Evolutionary conservation across 2,113 vertebrate species (phyloP).

Genomic region (Nannospalax galili): DNA sequence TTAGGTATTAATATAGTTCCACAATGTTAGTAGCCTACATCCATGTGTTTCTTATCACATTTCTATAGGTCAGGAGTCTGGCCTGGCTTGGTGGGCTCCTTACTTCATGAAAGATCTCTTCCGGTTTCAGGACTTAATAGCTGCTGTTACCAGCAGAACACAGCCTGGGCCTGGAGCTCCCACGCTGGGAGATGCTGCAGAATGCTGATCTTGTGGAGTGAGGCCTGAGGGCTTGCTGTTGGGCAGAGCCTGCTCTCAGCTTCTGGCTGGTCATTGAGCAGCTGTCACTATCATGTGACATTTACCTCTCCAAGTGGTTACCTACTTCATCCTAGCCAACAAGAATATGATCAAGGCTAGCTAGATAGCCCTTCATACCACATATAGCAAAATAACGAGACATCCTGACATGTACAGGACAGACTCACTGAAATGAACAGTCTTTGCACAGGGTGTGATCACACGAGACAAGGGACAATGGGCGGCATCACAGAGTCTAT

Average conservation of each 20-base stretch:
- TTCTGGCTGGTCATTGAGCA: neutral
- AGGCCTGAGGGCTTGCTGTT: neutral
- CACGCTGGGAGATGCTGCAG: neutral
- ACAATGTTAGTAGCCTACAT: no score
- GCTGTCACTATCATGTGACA: neutral
- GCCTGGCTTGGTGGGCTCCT: neutral
- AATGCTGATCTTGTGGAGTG: neutral
- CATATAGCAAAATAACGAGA: neutral
- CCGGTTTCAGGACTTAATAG: neutral
- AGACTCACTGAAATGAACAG: neutral
- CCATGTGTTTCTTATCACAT: neutral
- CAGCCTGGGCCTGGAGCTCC: neutral
- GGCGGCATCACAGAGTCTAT: neutral
- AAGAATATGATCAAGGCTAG: neutral
- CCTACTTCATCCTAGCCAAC: neutral
- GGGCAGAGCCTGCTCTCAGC: neutral
- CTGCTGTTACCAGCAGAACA: neutral
- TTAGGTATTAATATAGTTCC: neutral
- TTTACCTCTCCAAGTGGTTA: neutral
- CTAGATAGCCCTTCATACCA: neutral
- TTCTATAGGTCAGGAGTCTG: neutral
- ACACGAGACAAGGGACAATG: neutral
- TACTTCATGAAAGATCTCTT: neutral
- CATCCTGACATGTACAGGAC: neutral
- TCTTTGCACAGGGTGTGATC: no score